Conservation (phyloP, 2,797 vertebrate genomes). For the Melanotaenia pygmaea region DNA sequence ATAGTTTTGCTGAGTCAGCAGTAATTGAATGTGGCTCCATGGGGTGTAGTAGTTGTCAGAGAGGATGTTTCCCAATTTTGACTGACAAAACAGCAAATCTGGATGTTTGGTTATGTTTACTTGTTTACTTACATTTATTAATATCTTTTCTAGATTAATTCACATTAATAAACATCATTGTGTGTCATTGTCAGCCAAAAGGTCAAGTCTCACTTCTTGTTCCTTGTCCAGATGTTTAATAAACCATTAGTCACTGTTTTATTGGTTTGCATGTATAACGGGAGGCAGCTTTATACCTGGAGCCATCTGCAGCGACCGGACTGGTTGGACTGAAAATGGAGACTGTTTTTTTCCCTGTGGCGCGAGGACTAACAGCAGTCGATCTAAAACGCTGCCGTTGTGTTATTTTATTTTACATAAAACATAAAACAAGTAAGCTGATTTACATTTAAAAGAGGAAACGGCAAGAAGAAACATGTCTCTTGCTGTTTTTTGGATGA, state of each 20-base stretch:
- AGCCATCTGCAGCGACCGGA: slow-evolving; percentile 8
- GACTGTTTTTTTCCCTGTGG: neutral
- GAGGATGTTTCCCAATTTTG: too few species aligned
- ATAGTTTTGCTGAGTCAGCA: too few species aligned
- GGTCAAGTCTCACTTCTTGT: slow-evolving; percentile 3
- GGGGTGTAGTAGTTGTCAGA: too few species aligned
- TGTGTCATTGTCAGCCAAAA: neutral
- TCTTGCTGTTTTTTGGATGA: slow-evolving; percentile 4
- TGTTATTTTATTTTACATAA: slow-evolving; percentile 22
- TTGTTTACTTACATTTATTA: neutral
- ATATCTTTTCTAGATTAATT: neutral
- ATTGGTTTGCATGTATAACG: slow-evolving; percentile 8
- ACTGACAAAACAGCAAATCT: too few species aligned
- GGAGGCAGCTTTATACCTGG: slow-evolving; percentile 1
- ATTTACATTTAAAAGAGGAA: slow-evolving; percentile 45
- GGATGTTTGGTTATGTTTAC: neutral
- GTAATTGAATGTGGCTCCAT: too few species aligned
- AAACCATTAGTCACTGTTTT: neutral
- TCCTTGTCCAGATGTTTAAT: neutral
- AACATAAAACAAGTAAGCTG: slow-evolving; percentile 21
- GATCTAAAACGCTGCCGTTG: slow-evolving; percentile 29
- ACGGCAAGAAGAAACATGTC: slow-evolving; percentile 13
- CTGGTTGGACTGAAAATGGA: neutral
- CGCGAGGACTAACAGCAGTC: neutral
- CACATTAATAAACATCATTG: neutral